phyloP scores from a whole-genome alignment of 2,797 vertebrate genomes.

The Pachyuromys duprasi region DNA sequence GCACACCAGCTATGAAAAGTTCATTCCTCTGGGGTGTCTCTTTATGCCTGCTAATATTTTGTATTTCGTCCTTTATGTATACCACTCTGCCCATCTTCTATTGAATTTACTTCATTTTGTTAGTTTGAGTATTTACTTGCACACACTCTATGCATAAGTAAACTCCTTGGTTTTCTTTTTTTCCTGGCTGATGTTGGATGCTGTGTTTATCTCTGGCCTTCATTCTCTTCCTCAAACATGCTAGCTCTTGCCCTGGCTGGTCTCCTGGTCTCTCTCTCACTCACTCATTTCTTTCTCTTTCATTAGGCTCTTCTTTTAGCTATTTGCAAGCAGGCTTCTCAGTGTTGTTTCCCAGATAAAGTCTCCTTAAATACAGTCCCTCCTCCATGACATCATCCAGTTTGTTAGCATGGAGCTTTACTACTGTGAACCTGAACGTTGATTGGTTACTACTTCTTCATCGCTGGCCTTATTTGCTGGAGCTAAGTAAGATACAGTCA shows the following conservation, averaged over 20 bases:
- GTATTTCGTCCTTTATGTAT: slow-evolving; percentile 12
- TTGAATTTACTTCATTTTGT: not conserved
- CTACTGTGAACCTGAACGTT: not conserved
- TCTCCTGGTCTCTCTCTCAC: too few species aligned
- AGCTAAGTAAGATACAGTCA: not conserved
- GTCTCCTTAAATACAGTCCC: not conserved
- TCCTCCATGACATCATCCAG: not conserved
- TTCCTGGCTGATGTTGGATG: not conserved
- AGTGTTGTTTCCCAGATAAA: not conserved
- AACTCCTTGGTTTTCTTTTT: slow-evolving; percentile 13
- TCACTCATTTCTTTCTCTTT: too few species aligned
- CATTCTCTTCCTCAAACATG: not conserved
- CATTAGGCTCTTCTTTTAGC: not conserved
- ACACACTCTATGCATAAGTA: not conserved
- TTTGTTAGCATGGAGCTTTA: not conserved
- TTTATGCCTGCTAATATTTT: slow-evolving; percentile 26
- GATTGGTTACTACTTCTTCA: not conserved
- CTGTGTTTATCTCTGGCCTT: not conserved
- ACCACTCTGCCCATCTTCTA: not conserved
- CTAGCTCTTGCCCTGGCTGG: not conserved
- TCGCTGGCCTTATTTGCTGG: not conserved
- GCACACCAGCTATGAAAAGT: not conserved
- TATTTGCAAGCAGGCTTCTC: not conserved
- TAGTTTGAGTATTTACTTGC: slow-evolving; percentile 9
- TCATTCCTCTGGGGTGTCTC: slow-evolving; percentile 38